phyloP scores from a whole-genome alignment of 2,888 invertebrate genomes.

The Terebella lapidaria region DNA sequence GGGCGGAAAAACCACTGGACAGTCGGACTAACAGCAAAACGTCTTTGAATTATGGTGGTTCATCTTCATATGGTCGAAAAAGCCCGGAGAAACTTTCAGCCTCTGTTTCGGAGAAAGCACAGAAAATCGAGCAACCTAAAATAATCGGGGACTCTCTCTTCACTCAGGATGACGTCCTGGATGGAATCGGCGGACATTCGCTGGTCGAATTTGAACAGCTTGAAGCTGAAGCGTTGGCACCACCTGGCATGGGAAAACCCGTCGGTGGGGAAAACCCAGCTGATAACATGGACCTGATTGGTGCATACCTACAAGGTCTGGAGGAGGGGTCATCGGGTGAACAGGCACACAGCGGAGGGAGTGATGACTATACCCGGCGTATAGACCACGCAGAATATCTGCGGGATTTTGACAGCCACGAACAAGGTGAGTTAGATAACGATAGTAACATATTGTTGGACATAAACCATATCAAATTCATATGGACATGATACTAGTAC shows the following conservation, averaged over 20 bases:
- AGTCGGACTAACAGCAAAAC: background rate
- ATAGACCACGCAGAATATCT: too few relatives aligned
- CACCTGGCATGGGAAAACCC: background rate
- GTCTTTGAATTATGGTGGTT: background rate
- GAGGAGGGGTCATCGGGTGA: too few relatives aligned
- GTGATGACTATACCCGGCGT: too few relatives aligned
- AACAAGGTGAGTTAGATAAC: too few relatives aligned
- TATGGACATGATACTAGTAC: too few relatives aligned
- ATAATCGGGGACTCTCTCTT: constrained; percentile 15
- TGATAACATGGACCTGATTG: constrained; percentile 21
- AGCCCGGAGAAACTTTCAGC: background rate
- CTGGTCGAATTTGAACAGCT: constrained; percentile 39
- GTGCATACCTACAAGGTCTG: constrained; percentile 19
- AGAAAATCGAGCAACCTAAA: background rate
- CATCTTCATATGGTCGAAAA: background rate
- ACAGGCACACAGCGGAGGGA: too few relatives aligned
- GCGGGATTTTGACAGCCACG: too few relatives aligned
- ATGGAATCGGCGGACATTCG: constrained; percentile 21
- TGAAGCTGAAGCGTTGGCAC: constrained; percentile 26
- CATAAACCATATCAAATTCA: too few relatives aligned
- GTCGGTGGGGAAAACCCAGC: constrained; percentile 25
- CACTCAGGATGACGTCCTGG: constrained; percentile 13
- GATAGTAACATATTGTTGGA: too few relatives aligned
- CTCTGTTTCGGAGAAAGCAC: too few relatives aligned
- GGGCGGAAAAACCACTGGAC: background rate